Evolutionary conservation across 2,113 vertebrate genomes (phyloP).

Genomic region (Eudyptes chrysolophus): DNA sequence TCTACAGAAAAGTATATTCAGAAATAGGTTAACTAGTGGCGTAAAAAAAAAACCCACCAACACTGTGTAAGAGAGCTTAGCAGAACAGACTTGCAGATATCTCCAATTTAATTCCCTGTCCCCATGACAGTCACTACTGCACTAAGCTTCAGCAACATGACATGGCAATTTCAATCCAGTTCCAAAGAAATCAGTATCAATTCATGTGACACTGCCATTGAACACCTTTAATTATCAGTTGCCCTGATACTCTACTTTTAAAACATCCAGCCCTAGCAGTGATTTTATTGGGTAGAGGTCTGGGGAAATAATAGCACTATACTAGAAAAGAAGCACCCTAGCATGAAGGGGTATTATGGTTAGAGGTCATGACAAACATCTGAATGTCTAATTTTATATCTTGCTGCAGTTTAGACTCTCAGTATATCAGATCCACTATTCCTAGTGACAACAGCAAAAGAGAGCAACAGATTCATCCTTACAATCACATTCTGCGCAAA

Average conservation of each 20-base stretch:
- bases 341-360: neutral
- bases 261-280: neutral
- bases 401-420: neutral
- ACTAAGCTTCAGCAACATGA: neutral
- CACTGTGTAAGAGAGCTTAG: neutral
- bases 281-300: neutral
- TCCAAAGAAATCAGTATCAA: neutral
- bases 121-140: neutral
- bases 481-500: neutral
- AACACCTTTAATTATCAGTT: neutral
- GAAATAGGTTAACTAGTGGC: neutral
- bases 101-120: neutral
- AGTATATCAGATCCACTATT: neutral
- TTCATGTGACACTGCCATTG: neutral
- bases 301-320: neutral
- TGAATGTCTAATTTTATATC: neutral
- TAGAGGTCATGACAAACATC: neutral
- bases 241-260: neutral
- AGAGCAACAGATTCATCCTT: neutral
- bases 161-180: neutral
- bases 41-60: neutral
- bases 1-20: slow-evolving; percentile 70
- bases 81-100: neutral
- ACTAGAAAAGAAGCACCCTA: neutral
- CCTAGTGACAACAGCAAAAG: neutral